Base-by-base conservation (phyloP, 2,113 vertebrate species). In the Epinephelus lanceolatus region DNA sequence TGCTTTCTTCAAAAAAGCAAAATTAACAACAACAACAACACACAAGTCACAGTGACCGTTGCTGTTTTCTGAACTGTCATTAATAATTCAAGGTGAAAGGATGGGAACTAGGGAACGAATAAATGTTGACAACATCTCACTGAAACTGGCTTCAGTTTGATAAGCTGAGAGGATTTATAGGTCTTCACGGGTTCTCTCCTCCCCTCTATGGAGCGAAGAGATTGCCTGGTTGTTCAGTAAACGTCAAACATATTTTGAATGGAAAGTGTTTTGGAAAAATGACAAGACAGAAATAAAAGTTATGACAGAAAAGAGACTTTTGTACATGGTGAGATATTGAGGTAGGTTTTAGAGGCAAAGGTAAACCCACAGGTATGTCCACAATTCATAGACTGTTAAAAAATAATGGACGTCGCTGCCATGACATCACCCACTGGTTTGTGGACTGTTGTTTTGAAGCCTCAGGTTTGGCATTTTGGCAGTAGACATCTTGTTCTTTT, bases 71-170 rank as follows among this genome's bases (percentile, higher is more conserved):
- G 45, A 62, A 9, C 56, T 42, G 18, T 42, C 45, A 37, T 10
- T 66, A 57, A 47, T 67, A 21, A 60, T 52, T 74, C 30, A 59
- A 60, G 30, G 27, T 68, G 42, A 81, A 59, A 66, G 59, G 17
- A 73, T 15, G 2, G n/a, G 5, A 53, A 47, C 12, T 12, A 42
- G n/a, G 56, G 62, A 62, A 47, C 1, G 3, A 80, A 75, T 65
- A 2, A 51, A 53, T 66, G 72, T 47, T 76, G 77, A 80, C 42
- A 71, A 66, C 25, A 71, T 76, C 23, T 76, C 52, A 52, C 18
- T 65, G 67, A 76, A 63, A 63, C 12, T 62, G 47, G 18, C 76
- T 56, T 79, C 37, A 70, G 56, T 51, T 63, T 80, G 71, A 69
- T 70, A 37, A 51, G 18, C 33, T 19, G 17, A 15, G n/a, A 53